Evolutionary conservation across 2,797 vertebrate species (phyloP), one percentile per base, ranked within the genome.

Genomic region (Enteromius fasciolatus): DNA sequence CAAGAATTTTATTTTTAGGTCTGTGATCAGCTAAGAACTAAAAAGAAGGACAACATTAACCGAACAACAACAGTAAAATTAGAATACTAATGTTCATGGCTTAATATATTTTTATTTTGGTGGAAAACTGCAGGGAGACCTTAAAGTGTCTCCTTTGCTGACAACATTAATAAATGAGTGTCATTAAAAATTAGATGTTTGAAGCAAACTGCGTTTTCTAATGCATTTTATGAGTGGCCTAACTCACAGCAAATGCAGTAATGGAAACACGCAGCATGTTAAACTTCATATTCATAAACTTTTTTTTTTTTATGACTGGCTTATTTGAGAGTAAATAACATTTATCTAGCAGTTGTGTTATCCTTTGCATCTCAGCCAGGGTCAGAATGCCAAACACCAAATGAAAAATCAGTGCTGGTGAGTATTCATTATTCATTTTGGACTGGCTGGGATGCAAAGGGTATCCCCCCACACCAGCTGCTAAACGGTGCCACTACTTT

Each of bases 371-470:
- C 28, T 63, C 6, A 63, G 25, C 25, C 59, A 63, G 28, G 25
- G 61, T 63, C 61, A 64, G 15, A 64, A 3, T 4, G 7, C 14
- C 28, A 63, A 63, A 63, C 28, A 63, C 28, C 61, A 31, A 31
- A 31, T 63, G 39, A 18, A 31, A 63, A 63, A 63, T 63, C 28
- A 10, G 28, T 64, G 28, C 17, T 64, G 61, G 25, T 1, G 15
- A 18, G 28, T 18, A 33, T 33, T 64, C 15, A 33, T 64, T 33
- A 64, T 64, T 64, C 61, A 64, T 64, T 64, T 33, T 64, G 15
- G 61, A 64, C 61, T 31, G 28, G 28, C 61, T 64, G 61, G 28
- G 61, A 64, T 64, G 28, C 61, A 33, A 64, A 64, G 61, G 61
- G 61, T 64, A 18, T 64, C 28, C 61, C 41, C 61, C 15, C 15